These are phyloP conservation scores for Hyperoplus lanceolatus DNA, from an alignment of 2,797 vertebrate genomes.

Conservation along the genomic window DNA sequence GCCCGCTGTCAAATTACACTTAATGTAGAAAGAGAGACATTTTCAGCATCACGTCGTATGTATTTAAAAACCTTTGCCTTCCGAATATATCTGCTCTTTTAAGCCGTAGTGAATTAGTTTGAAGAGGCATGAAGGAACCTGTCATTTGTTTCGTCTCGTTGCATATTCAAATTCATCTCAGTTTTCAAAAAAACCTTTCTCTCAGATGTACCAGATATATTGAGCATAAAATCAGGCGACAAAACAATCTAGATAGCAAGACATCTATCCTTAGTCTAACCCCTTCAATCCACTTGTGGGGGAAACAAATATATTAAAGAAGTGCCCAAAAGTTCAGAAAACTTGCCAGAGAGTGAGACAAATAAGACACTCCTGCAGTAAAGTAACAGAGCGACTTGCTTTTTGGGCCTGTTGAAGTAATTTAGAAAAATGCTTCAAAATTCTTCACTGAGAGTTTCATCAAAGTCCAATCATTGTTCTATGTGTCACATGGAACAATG, in stretches of 20 bases:
- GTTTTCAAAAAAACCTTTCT: neutral
- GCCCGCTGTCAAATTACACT: slow-evolving; percentile 29
- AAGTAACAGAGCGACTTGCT: neutral
- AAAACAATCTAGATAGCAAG: neutral
- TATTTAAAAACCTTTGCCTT: slow-evolving; percentile 2
- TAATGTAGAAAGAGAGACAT: neutral
- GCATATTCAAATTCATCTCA: neutral
- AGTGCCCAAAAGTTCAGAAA: neutral
- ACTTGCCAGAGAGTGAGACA: neutral
- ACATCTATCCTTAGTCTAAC: neutral
- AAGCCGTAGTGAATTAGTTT: slow-evolving; percentile 12
- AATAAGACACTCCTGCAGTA: neutral
- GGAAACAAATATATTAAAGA: neutral
- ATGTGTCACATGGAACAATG: neutral
- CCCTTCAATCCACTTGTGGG: neutral
- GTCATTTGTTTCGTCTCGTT: neutral
- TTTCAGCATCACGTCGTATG: neutral
- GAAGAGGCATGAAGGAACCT: slow-evolving; percentile 22
- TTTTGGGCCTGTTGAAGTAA: neutral
- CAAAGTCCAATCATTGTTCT: slow-evolving; percentile 13
- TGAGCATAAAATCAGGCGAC: neutral
- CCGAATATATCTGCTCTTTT: slow-evolving; percentile 16
- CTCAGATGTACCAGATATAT: neutral
- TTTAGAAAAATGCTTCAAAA: neutral
- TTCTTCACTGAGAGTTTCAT: neutral